phyloP scores from a whole-genome alignment of 2,797 vertebrate species.

The Apodemus agrarius region DNA sequence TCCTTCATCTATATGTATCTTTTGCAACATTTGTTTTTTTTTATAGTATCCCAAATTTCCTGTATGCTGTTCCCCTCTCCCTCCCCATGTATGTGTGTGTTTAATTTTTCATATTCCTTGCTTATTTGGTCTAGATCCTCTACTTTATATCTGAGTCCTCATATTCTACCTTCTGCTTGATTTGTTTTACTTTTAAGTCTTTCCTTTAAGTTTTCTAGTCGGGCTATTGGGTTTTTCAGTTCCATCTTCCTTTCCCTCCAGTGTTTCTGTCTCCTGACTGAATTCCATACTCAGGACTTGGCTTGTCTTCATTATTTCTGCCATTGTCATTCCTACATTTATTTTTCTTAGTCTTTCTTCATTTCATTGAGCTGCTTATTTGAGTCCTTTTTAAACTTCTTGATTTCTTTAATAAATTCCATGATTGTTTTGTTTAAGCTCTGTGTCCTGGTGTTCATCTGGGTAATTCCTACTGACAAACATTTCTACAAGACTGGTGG shows the following conservation, averaged over 20 bases:
- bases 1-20: background rate
- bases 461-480: background rate
- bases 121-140: background rate
- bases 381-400: background rate
- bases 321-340: background rate
- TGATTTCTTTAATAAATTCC: background rate
- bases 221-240: background rate
- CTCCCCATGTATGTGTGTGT: background rate
- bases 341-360: background rate
- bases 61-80: background rate
- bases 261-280: background rate
- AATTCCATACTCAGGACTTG: background rate
- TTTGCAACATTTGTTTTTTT: background rate
- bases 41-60: background rate
- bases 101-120: background rate
- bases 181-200: background rate
- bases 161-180: background rate
- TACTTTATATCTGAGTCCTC: background rate
- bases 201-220: background rate
- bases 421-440: background rate
- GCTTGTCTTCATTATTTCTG: background rate
- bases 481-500: background rate
- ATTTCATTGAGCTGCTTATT: background rate
- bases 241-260: background rate
- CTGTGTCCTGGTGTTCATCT: background rate